Base-by-base conservation (phyloP, 2,113 vertebrate species). In the Galeopterus variegatus region DNA sequence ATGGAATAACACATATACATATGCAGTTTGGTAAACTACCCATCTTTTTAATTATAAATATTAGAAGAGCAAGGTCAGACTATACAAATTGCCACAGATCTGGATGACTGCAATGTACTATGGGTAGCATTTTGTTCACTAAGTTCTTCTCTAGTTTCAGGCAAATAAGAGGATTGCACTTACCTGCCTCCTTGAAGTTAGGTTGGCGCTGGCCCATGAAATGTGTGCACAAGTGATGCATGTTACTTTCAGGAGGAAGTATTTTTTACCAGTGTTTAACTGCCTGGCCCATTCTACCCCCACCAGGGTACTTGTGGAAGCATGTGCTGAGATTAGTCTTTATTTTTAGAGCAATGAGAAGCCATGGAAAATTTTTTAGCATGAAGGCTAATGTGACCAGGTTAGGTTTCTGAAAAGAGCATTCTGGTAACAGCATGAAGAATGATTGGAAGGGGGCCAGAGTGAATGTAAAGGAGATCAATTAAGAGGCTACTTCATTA, bases 1-100 rank as follows among this genome's bases (percentile, higher is more conserved):
- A 33, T 73, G 77, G 6, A 28, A 26, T 73, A 76, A 36, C 21
- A 56, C 4, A 54, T 24, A 56, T 24, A n/a, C 21, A 60, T 15
- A 88, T 3, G 33, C 19, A 76, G 18, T 90, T 69, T 70, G 31
- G 26, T 76, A 69, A 92, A 54, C 24, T 60, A 19, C 1, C 11
- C 8, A 24, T 45, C 33, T 24, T 84, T 93, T 91, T 95, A 77
- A 90, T 4, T 23, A 2, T 73, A 83, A 87, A 67, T 83, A 48
- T 90, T 83, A 93, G 76, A 95, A 79, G 56, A 88, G 62, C 5
- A 13, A 79, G 8, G 48, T 90, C 72, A 96, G n/a, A 76, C 36
- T 80, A 33, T 54, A 48, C n/a, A 89, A 89, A 79, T 26, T 72
- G 50, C 14, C 56, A 54, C 11, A 48, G 36, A 91, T 88, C 48